Evolutionary conservation across 2,113 vertebrate genomes (phyloP).

Genomic region (Ceyx melanurus): DNA sequence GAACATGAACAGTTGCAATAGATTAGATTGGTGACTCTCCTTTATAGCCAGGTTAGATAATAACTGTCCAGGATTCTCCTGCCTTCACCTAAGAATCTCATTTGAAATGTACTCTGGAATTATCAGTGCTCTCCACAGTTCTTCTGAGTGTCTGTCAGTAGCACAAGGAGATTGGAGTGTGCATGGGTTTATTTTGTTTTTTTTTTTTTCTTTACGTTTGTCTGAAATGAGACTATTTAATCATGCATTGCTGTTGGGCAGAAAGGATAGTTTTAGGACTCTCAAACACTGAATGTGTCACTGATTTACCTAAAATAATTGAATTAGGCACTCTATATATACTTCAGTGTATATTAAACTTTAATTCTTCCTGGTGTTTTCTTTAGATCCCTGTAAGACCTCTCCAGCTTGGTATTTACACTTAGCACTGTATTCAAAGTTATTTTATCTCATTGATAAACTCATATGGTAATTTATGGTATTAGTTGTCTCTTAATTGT

Average conservation of each 20-base stretch:
- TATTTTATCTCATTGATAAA: neutral
- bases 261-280: neutral
- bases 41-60: neutral
- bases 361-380: neutral
- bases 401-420: neutral
- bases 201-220: neutral
- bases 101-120: fast-evolving
- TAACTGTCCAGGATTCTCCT: neutral
- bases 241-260: neutral
- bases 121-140: neutral
- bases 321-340: neutral
- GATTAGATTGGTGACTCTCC: neutral
- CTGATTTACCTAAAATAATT: neutral
- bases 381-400: neutral
- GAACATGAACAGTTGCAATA: neutral
- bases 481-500: neutral
- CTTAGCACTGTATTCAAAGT: neutral
- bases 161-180: neutral
- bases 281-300: neutral
- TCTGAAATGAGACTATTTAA: neutral
- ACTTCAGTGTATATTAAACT: neutral
- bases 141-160: neutral
- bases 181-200: neutral
- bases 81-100: neutral
- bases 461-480: neutral